A percentile compares a stretch with the other conserved stretches of the same genome.
phyloP scores from a whole-genome alignment of 1,140 invertebrate genomes.

The Anoplophora glabripennis region DNA sequence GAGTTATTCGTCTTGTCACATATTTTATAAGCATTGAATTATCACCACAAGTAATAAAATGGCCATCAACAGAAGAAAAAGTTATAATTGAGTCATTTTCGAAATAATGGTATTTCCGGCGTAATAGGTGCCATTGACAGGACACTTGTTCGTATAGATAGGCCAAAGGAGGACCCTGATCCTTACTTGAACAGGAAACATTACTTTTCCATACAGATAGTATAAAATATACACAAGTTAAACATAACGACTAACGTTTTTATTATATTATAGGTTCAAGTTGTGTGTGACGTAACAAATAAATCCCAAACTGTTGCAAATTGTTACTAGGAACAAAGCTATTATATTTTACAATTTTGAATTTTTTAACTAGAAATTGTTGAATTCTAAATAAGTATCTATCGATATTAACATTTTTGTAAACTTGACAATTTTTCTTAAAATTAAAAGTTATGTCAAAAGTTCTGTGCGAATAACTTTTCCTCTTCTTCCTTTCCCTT shows the following conservation, averaged over 20 bases:
- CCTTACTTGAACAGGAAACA: conserved; percentile 31
- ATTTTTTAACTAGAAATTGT: too few species aligned
- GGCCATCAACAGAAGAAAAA: conserved; percentile 34
- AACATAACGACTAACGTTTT: background rate
- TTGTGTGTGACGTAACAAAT: conserved; percentile 32
- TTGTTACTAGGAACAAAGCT: too few species aligned
- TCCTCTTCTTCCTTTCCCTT: too few species aligned
- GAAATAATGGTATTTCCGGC: conserved; percentile 25
- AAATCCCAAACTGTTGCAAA: too few species aligned
- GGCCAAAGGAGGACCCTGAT: conserved; percentile 6
- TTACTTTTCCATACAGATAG: conserved; percentile 35
- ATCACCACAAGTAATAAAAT: conserved; percentile 31
- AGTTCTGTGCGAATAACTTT: too few species aligned
- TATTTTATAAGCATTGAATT: conserved; percentile 32
- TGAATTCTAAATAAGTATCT: too few species aligned
- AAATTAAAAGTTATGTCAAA: too few species aligned
- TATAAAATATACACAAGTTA: background rate
- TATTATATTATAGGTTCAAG: background rate
- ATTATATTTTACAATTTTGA: too few species aligned
- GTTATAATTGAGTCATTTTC: conserved; percentile 29
- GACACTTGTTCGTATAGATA: conserved; percentile 4
- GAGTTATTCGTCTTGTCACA: conserved; percentile 33
- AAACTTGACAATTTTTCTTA: too few species aligned
- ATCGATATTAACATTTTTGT: too few species aligned
- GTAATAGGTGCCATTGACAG: conserved; percentile 19